Percentiles rank a stretch among this genome's conserved stretches.
These are phyloP conservation scores for Colletes collaris DNA, from an alignment of 2,888 invertebrate genomes.

Conservation along the genomic window DNA sequence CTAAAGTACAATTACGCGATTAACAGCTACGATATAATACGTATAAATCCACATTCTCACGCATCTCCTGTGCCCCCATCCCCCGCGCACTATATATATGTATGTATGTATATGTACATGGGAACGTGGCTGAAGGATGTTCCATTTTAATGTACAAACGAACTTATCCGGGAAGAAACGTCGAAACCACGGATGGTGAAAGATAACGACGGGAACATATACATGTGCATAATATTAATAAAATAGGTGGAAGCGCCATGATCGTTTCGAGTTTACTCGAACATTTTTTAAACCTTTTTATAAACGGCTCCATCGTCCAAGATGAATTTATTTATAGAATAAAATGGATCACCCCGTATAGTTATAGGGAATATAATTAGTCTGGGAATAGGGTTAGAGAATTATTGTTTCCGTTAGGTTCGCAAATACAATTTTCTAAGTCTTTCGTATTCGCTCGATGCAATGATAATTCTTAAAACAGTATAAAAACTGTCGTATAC, in stretches of 20 bases:
- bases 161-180: not conserved
- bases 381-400: slow-evolving; percentile 38
- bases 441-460: slow-evolving; percentile 14
- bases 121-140: slow-evolving; percentile 2
- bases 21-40: slow-evolving; percentile 36
- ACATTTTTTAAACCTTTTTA: too few species aligned
- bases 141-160: not conserved
- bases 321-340: not conserved
- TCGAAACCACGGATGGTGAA: not conserved
- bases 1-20: slow-evolving; percentile 50
- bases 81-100: too few species aligned
- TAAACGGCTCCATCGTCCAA: too few species aligned
- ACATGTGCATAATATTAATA: too few species aligned
- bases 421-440: slow-evolving; percentile 54
- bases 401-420: slow-evolving; percentile 34
- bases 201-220: not conserved
- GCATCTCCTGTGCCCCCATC: not conserved
- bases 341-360: slow-evolving; percentile 12
- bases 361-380: slow-evolving; percentile 51
- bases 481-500: slow-evolving; percentile 49
- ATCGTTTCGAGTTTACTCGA: not conserved
- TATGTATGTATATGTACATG: not conserved
- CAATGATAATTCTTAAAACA: slow-evolving; percentile 17
- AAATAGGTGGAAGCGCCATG: too few species aligned
- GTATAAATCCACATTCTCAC: too few species aligned